Conservation (phyloP, 1,140 invertebrate species). For the Helicoverpa armigera region DNA sequence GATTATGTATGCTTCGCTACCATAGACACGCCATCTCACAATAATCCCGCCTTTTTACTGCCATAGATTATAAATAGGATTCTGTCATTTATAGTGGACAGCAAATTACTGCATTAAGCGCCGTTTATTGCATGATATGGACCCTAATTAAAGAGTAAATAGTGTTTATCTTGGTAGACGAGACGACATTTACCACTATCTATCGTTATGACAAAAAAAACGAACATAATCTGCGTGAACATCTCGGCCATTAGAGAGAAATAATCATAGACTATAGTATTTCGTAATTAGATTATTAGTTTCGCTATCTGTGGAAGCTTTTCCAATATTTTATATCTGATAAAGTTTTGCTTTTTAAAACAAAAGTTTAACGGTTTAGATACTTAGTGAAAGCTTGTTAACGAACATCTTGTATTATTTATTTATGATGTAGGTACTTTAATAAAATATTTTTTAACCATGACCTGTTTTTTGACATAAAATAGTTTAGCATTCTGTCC, state of each 20-base stretch:
- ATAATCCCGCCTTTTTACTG: slow-evolving; percentile 39
- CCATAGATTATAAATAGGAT: slow-evolving; percentile 38
- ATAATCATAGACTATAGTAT: slow-evolving; percentile 10
- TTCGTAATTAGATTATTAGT: slow-evolving; percentile 34
- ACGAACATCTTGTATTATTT: no score
- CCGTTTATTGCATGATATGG: slow-evolving; percentile 36
- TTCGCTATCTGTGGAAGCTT: neutral
- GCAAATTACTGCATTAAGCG: slow-evolving; percentile 27
- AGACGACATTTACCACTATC: slow-evolving; percentile 15
- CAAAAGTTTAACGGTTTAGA: neutral
- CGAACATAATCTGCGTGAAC: slow-evolving; percentile 16
- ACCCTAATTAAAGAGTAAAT: slow-evolving; percentile 40
- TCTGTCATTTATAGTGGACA: slow-evolving; percentile 34
- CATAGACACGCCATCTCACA: slow-evolving; percentile 34
- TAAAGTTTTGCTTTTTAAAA: slow-evolving; percentile 15
- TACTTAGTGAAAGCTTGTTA: neutral
- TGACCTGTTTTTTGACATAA: no score
- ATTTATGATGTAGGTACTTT: no score
- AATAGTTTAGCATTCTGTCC: no score
- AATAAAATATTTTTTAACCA: no score
- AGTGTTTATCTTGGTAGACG: slow-evolving; percentile 3
- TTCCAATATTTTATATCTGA: slow-evolving; percentile 24
- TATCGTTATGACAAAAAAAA: slow-evolving; percentile 35
- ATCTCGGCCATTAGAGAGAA: slow-evolving; percentile 28
- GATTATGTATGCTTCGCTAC: slow-evolving; percentile 13